These are phyloP conservation scores for Noctua pronuba DNA, from an alignment of 2,888 invertebrate genomes.

Conservation along the genomic window DNA sequence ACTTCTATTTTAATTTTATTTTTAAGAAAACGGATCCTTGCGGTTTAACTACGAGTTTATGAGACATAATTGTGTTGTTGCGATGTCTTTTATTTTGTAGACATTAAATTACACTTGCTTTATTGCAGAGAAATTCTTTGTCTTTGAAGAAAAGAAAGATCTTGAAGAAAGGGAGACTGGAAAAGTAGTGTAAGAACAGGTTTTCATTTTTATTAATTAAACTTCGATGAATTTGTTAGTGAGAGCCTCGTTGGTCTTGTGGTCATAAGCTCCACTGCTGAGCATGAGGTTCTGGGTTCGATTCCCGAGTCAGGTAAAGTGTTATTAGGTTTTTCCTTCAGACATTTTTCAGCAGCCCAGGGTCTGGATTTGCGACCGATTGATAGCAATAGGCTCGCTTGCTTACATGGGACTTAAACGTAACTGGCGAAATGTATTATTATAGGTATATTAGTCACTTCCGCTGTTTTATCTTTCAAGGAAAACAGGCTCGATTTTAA, in stretches of 20 bases:
- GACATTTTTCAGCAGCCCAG: neutral
- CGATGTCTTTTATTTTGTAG: conserved; percentile 26
- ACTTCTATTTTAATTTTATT: conserved; percentile 37
- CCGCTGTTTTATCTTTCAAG: neutral
- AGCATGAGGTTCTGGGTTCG: neutral
- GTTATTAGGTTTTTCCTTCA: neutral
- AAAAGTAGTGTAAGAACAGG: neutral
- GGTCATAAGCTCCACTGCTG: neutral
- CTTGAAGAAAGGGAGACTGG: neutral
- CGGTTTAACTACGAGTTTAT: conserved; percentile 34
- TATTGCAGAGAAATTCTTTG: conserved; percentile 3
- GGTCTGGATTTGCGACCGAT: neutral
- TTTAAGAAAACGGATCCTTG: conserved; percentile 41
- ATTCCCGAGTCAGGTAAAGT: neutral
- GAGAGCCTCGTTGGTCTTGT: neutral
- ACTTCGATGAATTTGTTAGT: neutral
- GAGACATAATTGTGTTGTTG: conserved; percentile 40
- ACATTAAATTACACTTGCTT: conserved; percentile 35
- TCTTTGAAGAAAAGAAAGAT: conserved; percentile 8
- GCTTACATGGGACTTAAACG: neutral
- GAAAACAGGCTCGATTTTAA: neutral
- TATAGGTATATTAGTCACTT: too few relatives aligned
- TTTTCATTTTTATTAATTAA: neutral
- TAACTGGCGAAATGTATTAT: too few relatives aligned
- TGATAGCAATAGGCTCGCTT: neutral